phyloP scores from a whole-genome alignment of 2,113 vertebrate genomes.

The Gymnarchus niloticus region DNA sequence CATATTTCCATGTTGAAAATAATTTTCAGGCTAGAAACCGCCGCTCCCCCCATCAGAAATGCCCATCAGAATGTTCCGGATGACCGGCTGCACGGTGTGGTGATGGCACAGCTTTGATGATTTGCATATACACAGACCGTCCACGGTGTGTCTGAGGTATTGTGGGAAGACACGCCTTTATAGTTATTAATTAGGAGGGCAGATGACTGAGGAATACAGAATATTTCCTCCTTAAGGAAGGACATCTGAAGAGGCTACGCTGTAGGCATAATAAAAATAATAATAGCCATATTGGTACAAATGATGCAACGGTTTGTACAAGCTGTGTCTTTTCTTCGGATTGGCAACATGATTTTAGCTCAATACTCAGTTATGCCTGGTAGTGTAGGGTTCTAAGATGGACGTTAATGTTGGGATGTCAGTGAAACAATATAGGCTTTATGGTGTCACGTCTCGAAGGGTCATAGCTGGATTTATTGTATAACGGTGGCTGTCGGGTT shows the following conservation, averaged over 20 bases:
- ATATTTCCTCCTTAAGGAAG: background rate
- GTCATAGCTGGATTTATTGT: background rate
- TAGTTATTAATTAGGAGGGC: background rate
- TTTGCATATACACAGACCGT: background rate
- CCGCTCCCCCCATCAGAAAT: background rate
- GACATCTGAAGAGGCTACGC: background rate
- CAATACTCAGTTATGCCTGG: background rate
- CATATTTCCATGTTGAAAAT: slow-evolving; percentile 4
- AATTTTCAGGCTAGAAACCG: background rate
- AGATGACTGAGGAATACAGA: background rate
- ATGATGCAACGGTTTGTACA: background rate
- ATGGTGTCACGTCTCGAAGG: background rate
- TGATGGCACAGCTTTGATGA: background rate
- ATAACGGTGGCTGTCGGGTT: background rate
- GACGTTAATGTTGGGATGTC: background rate
- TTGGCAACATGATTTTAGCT: background rate
- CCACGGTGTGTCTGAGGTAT: background rate
- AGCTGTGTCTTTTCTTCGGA: background rate
- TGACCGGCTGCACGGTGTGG: background rate
- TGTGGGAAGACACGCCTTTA: background rate
- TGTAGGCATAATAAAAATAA: background rate
- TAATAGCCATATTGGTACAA: background rate
- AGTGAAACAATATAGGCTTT: background rate
- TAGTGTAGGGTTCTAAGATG: background rate
- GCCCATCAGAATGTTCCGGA: background rate